A percentile compares a stretch with the other conserved stretches of the same genome.
Conservation (phyloP, 1,140 invertebrate genomes). For the Cotesia vestalis region DNA sequence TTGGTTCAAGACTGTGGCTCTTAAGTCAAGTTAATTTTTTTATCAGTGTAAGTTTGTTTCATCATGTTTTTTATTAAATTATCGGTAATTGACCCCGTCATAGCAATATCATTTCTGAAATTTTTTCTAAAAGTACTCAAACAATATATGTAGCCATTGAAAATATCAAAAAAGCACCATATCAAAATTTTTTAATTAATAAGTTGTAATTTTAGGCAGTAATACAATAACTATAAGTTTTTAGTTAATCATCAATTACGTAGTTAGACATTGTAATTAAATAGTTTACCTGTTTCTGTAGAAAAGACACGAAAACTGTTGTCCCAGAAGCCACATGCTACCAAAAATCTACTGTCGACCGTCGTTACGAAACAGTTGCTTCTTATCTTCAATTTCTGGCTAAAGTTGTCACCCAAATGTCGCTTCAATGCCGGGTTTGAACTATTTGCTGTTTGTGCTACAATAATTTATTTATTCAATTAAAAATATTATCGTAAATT, state of each 20-base stretch:
- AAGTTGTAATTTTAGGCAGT: too few species aligned
- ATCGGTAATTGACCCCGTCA: too few species aligned
- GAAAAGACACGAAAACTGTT: conserved; percentile 98
- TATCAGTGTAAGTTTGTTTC: too few species aligned
- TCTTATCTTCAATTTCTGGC: conserved; percentile 90
- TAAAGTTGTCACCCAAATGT: conserved; percentile 96
- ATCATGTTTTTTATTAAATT: too few species aligned
- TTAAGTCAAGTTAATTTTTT: too few species aligned
- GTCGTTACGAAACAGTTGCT: conserved; percentile 97
- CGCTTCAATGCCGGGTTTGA: conserved; percentile 75
- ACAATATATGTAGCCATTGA: too few species aligned
- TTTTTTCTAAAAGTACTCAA: too few species aligned
- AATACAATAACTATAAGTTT: too few species aligned
- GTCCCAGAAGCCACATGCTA: conserved; percentile 99
- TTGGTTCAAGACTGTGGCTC: too few species aligned
- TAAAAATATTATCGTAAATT: background rate
- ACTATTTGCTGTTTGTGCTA: conserved; percentile 76
- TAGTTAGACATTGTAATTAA: conserved; percentile 13
- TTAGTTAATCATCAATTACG: background rate
- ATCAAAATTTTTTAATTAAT: too few species aligned
- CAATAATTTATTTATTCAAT: conserved; percentile 39
- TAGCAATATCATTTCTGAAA: too few species aligned
- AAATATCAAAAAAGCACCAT: too few species aligned
- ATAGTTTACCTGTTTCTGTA: conserved; percentile 85
- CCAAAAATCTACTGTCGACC: conserved; percentile 94